Percentiles rank a stretch among this genome's conserved stretches.
Conservation (phyloP, 2,113 vertebrate species). For the Nasalis larvatus region DNA sequence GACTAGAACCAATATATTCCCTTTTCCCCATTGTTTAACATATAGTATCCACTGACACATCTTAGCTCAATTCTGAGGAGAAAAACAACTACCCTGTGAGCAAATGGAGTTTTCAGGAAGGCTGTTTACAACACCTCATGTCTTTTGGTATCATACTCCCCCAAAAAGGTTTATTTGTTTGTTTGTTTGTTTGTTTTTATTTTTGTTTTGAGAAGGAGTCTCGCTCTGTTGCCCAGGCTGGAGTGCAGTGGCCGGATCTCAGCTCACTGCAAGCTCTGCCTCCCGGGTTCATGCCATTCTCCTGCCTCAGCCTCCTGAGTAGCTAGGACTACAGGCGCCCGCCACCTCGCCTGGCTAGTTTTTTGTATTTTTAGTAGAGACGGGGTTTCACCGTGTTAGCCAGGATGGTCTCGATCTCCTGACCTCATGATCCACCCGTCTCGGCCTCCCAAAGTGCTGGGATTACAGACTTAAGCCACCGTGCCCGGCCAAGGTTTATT, state of each 20-base stretch:
- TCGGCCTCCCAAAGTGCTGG: too few relatives aligned
- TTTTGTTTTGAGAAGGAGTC: too few relatives aligned
- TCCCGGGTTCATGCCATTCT: accelerated
- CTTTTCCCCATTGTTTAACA: background rate
- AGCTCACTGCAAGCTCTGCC: too few relatives aligned
- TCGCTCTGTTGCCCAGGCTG: too few relatives aligned
- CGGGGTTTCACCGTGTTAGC: accelerated
- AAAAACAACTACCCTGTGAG: background rate
- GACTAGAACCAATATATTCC: background rate
- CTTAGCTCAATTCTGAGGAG: background rate
- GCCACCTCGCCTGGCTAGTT: accelerated
- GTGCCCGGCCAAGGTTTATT: accelerated
- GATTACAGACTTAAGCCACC: too few relatives aligned
- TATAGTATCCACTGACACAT: accelerated
- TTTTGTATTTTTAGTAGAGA: too few relatives aligned
- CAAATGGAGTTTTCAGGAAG: background rate
- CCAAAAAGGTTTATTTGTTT: background rate
- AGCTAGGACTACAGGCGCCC: too few relatives aligned
- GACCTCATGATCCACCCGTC: accelerated
- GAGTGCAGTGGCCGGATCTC: too few relatives aligned
- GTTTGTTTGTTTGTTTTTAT: too few relatives aligned
- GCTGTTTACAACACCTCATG: too few relatives aligned
- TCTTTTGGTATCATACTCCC: background rate
- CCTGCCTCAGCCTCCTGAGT: too few relatives aligned
- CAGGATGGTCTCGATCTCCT: too few relatives aligned